These are phyloP conservation scores for Cataglyphis rosenhaueri DNA, from an alignment of 2,888 invertebrate genomes.

Conservation along the genomic window DNA sequence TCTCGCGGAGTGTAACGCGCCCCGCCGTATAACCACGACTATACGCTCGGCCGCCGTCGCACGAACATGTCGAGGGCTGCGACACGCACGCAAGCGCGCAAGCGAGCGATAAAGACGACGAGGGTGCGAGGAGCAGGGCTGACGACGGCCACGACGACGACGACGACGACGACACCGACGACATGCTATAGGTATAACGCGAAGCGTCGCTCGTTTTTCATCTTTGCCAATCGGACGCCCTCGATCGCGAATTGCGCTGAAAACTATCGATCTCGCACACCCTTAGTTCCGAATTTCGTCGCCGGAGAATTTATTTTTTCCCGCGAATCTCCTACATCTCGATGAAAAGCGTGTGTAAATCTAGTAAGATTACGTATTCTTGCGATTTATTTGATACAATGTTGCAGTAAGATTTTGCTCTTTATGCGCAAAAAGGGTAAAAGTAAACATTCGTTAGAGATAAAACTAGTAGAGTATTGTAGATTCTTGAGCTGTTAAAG, in stretches of 20 bases:
- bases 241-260: conserved; percentile 33
- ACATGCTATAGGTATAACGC: conserved; percentile 5
- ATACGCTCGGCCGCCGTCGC: conserved; percentile 66
- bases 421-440: neutral
- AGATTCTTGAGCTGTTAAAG: neutral
- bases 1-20: conserved; percentile 69
- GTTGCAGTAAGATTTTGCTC: neutral
- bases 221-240: neutral
- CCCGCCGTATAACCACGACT: conserved; percentile 77
- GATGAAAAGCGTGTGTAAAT: neutral
- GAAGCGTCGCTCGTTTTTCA: neutral
- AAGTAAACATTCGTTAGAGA: neutral
- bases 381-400: neutral
- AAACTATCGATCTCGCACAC: conserved; percentile 29
- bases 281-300: neutral
- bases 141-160: conserved; percentile 45
- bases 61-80: conserved; percentile 80
- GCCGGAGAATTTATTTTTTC: neutral
- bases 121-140: conserved; percentile 26
- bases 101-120: conserved; percentile 19
- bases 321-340: neutral
- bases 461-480: neutral
- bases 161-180: conserved; percentile 2
- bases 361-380: neutral
- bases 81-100: conserved; percentile 75